Conservation (phyloP, 2,113 vertebrate species). For the Carassius gibelio region DNA sequence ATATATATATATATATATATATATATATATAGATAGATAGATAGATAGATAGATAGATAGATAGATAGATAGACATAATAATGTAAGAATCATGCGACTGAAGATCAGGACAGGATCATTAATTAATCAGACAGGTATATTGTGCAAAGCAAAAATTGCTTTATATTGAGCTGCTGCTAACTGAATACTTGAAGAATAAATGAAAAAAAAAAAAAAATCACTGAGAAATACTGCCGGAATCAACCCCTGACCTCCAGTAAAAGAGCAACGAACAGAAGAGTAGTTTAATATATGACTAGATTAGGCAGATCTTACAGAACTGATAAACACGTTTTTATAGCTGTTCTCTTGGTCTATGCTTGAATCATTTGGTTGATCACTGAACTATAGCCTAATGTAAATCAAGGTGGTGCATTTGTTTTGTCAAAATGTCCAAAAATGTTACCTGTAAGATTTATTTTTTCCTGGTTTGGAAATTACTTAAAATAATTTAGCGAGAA, state of each 20-base stretch:
- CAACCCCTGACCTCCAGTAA: slow-evolving; percentile 73
- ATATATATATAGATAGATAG: too few species aligned
- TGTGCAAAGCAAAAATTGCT: slow-evolving; percentile 6
- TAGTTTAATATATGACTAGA: slow-evolving; percentile 87
- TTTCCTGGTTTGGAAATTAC: background rate
- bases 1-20: too few species aligned
- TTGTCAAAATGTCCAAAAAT: background rate
- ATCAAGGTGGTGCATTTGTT: background rate
- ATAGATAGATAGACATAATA: too few species aligned
- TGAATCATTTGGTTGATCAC: slow-evolving; percentile 79
- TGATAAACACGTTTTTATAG: slow-evolving; percentile 90
- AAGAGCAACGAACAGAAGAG: slow-evolving; percentile 81
- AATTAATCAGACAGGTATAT: slow-evolving; percentile 19
- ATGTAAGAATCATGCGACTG: background rate
- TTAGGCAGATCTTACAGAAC: slow-evolving; percentile 77
- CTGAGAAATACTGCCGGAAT: slow-evolving; percentile 26
- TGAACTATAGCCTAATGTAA: background rate
- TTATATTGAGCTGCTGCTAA: background rate
- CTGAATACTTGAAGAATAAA: slow-evolving; percentile 1
- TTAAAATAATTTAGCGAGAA: background rate
- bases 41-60: too few species aligned
- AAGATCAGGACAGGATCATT: slow-evolving; percentile 11
- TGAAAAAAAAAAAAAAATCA: background rate
- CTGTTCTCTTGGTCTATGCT: slow-evolving; percentile 75
- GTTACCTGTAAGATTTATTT: background rate